A percentile compares a stretch with the other conserved stretches of the same genome.
These are phyloP conservation scores for Tortrix viridana DNA, from an alignment of 2,888 invertebrate species.

Conservation along the genomic window DNA sequence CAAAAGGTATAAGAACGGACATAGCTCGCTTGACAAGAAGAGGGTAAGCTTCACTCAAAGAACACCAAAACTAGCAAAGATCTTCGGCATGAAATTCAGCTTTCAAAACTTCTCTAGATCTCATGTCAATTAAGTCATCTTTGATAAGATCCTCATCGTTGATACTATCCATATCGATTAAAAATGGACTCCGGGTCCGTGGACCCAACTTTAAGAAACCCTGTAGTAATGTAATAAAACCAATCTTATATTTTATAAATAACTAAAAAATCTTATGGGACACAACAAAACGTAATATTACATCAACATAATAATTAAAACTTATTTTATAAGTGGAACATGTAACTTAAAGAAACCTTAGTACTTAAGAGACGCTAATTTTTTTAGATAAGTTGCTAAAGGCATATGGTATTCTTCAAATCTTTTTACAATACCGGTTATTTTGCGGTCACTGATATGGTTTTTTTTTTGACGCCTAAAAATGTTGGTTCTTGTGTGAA, in stretches of 20 bases:
- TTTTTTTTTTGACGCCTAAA: neutral
- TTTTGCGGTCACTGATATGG: constrained; percentile 5
- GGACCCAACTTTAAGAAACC: too few species aligned
- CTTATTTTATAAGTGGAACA: constrained; percentile 1
- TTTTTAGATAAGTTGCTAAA: constrained; percentile 1
- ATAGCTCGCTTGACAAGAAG: too few species aligned
- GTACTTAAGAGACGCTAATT: constrained; percentile 2
- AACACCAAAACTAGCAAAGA: constrained; percentile 22
- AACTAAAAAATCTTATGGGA: neutral
- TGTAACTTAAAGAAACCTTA: neutral
- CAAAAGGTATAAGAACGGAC: too few species aligned
- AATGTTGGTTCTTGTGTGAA: neutral
- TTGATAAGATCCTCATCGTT: constrained; percentile 35
- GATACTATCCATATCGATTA: constrained; percentile 31
- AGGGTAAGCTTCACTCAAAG: neutral
- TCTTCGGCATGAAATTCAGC: constrained; percentile 24
- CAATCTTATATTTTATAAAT: too few species aligned
- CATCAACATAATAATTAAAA: neutral
- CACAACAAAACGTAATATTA: neutral
- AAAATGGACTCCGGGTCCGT: constrained; percentile 38
- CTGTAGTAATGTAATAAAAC: too few species aligned
- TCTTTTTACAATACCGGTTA: neutral
- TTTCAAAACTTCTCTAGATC: constrained; percentile 28
- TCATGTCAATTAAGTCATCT: constrained; percentile 31
- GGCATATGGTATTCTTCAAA: constrained; percentile 3